A percentile compares a stretch with the other conserved stretches of the same genome.
phyloP scores from a whole-genome alignment of 2,113 vertebrate genomes.

The Archilochus colubris region DNA sequence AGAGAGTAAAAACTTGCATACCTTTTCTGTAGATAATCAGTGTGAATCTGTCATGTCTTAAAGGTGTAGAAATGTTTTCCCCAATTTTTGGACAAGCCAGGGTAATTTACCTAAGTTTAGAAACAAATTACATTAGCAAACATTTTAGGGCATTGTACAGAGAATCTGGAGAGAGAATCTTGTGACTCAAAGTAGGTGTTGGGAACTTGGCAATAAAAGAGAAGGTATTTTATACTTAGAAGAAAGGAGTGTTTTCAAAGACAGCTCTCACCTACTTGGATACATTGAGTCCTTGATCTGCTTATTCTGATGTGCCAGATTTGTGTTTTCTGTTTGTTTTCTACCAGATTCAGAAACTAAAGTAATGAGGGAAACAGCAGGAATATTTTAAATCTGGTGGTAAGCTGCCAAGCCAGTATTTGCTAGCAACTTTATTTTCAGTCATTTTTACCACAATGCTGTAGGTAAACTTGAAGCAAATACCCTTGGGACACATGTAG shows the following conservation, averaged over 20 bases:
- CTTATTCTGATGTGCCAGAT: background rate
- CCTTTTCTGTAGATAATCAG: background rate
- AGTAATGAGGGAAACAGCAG: background rate
- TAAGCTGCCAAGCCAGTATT: background rate
- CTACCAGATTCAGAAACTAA: background rate
- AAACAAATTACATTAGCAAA: background rate
- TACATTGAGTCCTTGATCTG: background rate
- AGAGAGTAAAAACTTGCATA: background rate
- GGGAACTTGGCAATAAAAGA: background rate
- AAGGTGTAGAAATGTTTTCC: background rate
- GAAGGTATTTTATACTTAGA: background rate
- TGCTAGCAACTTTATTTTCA: background rate
- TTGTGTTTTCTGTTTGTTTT: background rate
- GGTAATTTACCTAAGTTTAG: background rate
- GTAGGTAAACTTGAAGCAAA: background rate
- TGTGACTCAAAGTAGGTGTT: background rate
- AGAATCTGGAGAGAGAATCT: background rate
- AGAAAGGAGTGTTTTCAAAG: background rate
- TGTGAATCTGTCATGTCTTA: background rate
- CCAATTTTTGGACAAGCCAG: background rate
- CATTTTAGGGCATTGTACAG: background rate
- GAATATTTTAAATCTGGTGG: background rate
- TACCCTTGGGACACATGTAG: accelerated
- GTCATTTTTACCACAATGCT: background rate
- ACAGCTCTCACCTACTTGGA: background rate